Conservation (phyloP, 2,888 invertebrate genomes). For the Portevinia maculata region DNA sequence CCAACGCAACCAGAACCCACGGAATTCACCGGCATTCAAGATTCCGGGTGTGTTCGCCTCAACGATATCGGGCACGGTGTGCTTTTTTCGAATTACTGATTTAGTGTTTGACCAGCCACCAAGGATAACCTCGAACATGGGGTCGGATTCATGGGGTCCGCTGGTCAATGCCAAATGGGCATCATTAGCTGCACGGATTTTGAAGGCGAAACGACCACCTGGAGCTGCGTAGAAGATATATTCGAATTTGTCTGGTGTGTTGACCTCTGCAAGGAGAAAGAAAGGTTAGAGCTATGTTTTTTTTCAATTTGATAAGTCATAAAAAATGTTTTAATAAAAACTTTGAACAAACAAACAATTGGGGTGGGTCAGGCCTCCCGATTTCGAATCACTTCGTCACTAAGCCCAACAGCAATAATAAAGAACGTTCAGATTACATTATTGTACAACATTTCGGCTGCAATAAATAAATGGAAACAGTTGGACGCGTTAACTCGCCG, state of each 20-base stretch:
- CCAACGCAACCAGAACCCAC: conserved; percentile 94
- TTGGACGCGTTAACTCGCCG: no score
- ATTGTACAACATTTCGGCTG: no score
- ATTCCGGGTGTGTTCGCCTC: conserved; percentile 89
- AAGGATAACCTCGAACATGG: conserved; percentile 93
- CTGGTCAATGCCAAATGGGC: conserved; percentile 92
- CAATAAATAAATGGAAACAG: no score
- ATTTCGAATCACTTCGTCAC: no score
- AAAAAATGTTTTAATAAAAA: no score
- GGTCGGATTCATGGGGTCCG: conserved; percentile 87
- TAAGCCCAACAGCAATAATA: no score
- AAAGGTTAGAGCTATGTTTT: background rate
- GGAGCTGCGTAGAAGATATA: conserved; percentile 91
- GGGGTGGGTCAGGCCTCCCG: no score
- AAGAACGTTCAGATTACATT: no score
- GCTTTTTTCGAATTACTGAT: conserved; percentile 92
- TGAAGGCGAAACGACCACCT: conserved; percentile 89
- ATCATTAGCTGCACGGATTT: conserved; percentile 91
- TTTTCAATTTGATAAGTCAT: no score
- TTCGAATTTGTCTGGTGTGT: conserved; percentile 91
- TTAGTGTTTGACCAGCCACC: conserved; percentile 95
- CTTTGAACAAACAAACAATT: no score
- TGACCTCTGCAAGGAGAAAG: conserved; percentile 86
- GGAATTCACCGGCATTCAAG: conserved; percentile 88
- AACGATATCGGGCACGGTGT: conserved; percentile 89